phyloP scores from a whole-genome alignment of 2,888 invertebrate species.

The Melieria picta region DNA sequence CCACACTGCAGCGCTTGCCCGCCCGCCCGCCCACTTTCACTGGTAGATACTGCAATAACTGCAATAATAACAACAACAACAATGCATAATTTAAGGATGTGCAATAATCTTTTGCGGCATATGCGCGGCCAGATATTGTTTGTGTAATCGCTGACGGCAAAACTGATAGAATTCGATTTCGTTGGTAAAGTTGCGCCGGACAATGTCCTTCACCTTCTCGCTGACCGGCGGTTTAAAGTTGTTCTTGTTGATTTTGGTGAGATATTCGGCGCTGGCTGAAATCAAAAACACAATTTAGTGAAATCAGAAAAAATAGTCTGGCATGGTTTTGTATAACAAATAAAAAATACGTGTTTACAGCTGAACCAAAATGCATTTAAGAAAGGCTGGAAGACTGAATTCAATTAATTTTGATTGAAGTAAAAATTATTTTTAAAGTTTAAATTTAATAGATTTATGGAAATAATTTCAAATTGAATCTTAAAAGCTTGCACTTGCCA shows the following conservation, averaged over 20 bases:
- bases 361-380: too few relatives aligned
- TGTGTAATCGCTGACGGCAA: slow-evolving; percentile 84
- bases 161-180: slow-evolving; percentile 94
- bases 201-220: slow-evolving; percentile 85
- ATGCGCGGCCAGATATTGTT: slow-evolving; percentile 80
- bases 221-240: slow-evolving; percentile 88
- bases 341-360: too few relatives aligned
- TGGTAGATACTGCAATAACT: slow-evolving; percentile 20
- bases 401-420: too few relatives aligned
- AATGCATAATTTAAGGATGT: slow-evolving; percentile 6
- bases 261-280: slow-evolving; percentile 78
- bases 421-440: too few relatives aligned
- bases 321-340: too few relatives aligned
- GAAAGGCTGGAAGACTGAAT: too few relatives aligned
- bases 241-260: slow-evolving; percentile 84
- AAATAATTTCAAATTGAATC: too few relatives aligned
- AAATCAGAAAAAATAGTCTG: background rate
- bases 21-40: slow-evolving; percentile 4
- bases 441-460: too few relatives aligned
- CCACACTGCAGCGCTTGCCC: too few relatives aligned
- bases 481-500: too few relatives aligned
- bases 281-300: slow-evolving; percentile 12
- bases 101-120: slow-evolving; percentile 59
- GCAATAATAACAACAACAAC: slow-evolving; percentile 29
- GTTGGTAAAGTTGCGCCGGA: slow-evolving; percentile 84